Base-by-base conservation (phyloP, 2,797 vertebrate genomes). In the Diglossa cyanea region DNA sequence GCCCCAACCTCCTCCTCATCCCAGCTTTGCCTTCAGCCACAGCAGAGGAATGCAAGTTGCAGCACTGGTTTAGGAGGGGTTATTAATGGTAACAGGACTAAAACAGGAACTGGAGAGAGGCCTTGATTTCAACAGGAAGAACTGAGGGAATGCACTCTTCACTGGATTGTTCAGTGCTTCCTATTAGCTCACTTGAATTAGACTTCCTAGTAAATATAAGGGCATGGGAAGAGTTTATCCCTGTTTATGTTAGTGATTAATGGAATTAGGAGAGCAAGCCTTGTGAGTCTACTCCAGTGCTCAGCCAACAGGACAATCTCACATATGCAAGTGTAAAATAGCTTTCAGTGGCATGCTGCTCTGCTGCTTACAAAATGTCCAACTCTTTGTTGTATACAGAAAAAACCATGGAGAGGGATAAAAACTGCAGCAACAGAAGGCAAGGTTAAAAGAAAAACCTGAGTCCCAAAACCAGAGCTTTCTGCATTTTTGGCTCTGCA, bases 111-210 rank as follows among this genome's bases (percentile, higher is more conserved):
- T 68, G 67, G 53, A 94, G 37, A 62, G 86, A 95, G 54, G 62
- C 87, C 90, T 92, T 80, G 81, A 77, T 95, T 96, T 94, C 81
- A 88, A 90, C 82, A 93, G 94, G 86, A 96, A 92, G 72, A 80
- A 61, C 81, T 67, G 68, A 93, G 94, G 91, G 89, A 94, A 94
- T 11, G 15, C 2, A 5, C 87, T 93, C 92, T 90, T 93, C 76
- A 73, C 94, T 93, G 72, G 60, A 91, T 94, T 93, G 81, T 90
- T 90, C 66, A 53, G 24, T 55, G 54, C 37, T 88, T 92, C 91
- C 86, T 91, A 91, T 92, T 81, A 93, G 87, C 65, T 80, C 75
- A 60, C 58, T 75, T 75, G 33, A 96, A 80, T 75, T 62, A 80
- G 68, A 89, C n/a, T 51, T 92, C 86, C 68, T 71, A 75, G 53